Percentiles rank a stretch among this genome's conserved stretches.
Conservation (phyloP, 2,888 invertebrate genomes). For the Lochmaea crataegi region DNA sequence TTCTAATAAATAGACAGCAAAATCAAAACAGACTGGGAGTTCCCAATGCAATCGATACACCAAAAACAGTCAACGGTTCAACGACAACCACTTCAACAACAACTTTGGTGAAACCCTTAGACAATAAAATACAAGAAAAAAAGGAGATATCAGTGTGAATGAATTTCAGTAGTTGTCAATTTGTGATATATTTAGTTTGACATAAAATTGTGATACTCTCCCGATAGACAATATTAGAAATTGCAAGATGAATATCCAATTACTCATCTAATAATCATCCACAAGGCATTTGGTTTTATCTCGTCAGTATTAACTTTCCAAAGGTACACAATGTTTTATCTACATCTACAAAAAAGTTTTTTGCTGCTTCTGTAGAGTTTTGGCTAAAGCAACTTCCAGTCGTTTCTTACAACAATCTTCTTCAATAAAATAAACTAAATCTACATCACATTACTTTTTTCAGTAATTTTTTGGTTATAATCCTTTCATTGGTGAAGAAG, state of each 20-base stretch:
- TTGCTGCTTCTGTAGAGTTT: too few relatives aligned
- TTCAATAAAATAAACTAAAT: too few relatives aligned
- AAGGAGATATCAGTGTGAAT: slow-evolving; percentile 54
- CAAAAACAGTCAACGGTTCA: slow-evolving; percentile 31
- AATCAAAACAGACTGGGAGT: slow-evolving; percentile 56
- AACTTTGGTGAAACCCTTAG: slow-evolving; percentile 39
- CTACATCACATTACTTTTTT: too few relatives aligned
- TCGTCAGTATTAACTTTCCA: neutral
- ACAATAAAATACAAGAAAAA: slow-evolving; percentile 49
- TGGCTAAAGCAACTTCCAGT: too few relatives aligned
- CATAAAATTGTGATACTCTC: slow-evolving; percentile 17
- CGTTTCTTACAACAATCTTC: too few relatives aligned
- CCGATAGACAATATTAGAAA: neutral
- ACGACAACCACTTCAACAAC: slow-evolving; percentile 17
- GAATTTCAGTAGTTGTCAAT: neutral
- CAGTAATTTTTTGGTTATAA: too few relatives aligned
- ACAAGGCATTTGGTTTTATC: neutral
- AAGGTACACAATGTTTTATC: neutral
- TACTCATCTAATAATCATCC: neutral
- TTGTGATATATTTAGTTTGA: slow-evolving; percentile 26
- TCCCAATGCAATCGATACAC: slow-evolving; percentile 29
- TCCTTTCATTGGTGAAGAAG: too few relatives aligned
- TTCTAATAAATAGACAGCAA: slow-evolving; percentile 69
- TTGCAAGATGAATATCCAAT: too few relatives aligned
- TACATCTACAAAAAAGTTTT: neutral